Evolutionary conservation across 2,113 vertebrate species (phyloP).

Genomic region (Asarcornis scutulata): DNA sequence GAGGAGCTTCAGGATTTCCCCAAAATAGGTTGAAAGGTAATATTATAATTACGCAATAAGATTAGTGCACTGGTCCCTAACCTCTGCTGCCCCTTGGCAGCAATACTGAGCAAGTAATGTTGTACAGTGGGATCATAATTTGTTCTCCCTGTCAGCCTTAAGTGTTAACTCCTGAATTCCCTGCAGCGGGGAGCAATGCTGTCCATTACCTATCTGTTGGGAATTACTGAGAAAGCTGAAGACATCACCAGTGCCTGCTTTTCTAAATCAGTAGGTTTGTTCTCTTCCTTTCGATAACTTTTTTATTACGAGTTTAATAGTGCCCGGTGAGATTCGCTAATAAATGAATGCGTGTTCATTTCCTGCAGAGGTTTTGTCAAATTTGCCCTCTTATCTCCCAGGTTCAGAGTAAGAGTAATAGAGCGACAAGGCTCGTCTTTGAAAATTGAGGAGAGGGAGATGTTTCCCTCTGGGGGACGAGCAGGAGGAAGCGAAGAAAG

Average conservation of each 20-base stretch:
- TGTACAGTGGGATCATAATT: constrained; percentile 33
- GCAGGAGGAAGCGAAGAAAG: background rate
- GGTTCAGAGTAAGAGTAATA: constrained; percentile 43
- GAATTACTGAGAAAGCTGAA: constrained; percentile 3
- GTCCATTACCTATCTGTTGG: background rate
- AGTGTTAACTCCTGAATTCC: constrained; percentile 49
- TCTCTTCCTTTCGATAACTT: constrained; percentile 18
- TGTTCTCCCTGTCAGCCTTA: constrained; percentile 26
- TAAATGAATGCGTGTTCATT: constrained; percentile 59
- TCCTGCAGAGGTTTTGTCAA: constrained; percentile 55
- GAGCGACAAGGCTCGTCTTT: background rate
- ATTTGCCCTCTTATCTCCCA: constrained; percentile 51
- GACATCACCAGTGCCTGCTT: background rate
- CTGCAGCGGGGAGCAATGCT: background rate
- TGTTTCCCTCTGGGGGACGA: background rate
- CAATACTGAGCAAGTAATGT: background rate
- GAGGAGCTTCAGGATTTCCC: constrained; percentile 6
- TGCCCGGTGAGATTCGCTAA: constrained; percentile 47
- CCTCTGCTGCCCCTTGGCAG: constrained; percentile 34
- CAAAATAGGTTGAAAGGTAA: constrained; percentile 6
- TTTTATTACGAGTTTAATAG: constrained; percentile 57
- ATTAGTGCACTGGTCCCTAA: background rate
- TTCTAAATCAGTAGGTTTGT: constrained; percentile 29
- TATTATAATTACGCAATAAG: constrained; percentile 4
- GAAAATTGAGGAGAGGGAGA: constrained; percentile 12